phyloP scores from a whole-genome alignment of 92 coral and sea anemone species.

The Zoanthus solanderi region DNA sequence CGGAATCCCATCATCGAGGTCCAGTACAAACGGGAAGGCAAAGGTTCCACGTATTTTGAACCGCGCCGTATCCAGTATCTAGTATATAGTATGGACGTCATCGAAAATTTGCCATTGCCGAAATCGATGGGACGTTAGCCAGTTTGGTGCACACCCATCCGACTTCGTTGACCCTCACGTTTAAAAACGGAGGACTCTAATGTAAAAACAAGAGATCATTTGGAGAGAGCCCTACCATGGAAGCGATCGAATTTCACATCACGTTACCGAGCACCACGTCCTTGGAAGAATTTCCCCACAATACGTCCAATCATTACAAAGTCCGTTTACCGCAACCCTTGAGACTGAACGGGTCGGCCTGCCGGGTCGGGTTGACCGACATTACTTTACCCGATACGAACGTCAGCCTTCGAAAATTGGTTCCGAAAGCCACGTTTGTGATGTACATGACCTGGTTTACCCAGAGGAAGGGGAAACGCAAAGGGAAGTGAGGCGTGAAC shows the following conservation, averaged over 20 bases:
- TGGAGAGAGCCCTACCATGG: too few relatives aligned
- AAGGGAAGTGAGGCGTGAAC: background rate
- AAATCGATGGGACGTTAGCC: background rate
- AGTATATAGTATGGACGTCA: too few relatives aligned
- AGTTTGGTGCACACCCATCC: background rate
- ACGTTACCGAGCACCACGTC: constrained; percentile 9
- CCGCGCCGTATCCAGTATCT: too few relatives aligned
- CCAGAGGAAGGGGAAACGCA: background rate
- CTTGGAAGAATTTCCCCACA: constrained; percentile 2
- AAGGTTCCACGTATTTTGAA: too few relatives aligned
- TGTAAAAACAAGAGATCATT: too few relatives aligned
- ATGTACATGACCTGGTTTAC: background rate
- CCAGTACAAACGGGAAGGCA: too few relatives aligned
- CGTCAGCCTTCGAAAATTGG: background rate
- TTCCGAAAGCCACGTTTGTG: background rate
- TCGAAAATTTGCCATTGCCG: background rate
- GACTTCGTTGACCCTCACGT: background rate
- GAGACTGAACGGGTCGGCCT: background rate
- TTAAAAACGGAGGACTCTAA: background rate
- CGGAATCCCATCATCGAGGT: background rate
- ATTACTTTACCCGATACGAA: background rate
- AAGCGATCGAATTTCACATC: background rate
- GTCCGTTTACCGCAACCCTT: constrained; percentile 8
- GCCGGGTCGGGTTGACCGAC: background rate
- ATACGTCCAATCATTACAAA: constrained; percentile 3